Percentiles rank a stretch among this genome's conserved stretches.
phyloP scores from a whole-genome alignment of 2,888 invertebrate species.

The Digitonthophagus gazella region DNA sequence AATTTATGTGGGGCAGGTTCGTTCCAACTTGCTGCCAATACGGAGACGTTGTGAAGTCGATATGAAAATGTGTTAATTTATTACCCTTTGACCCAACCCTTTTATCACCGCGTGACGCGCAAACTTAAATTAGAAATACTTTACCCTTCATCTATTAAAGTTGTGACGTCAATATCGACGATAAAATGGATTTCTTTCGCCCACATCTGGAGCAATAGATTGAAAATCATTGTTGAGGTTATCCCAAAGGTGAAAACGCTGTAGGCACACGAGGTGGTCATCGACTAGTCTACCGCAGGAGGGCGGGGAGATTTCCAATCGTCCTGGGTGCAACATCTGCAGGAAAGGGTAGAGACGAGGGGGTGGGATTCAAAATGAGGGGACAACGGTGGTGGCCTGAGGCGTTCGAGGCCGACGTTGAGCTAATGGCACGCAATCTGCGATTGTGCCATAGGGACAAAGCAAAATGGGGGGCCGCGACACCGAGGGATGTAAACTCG shows the following conservation, averaged over 20 bases:
- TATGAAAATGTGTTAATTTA: too few relatives aligned
- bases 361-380: not conserved
- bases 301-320: not conserved
- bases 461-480: not conserved
- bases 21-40: too few relatives aligned
- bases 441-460: not conserved
- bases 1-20: too few relatives aligned
- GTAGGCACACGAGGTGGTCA: not conserved
- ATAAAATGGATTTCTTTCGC: not conserved
- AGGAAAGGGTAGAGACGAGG: not conserved
- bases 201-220: not conserved
- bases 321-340: not conserved
- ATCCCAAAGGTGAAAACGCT: not conserved
- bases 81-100: too few relatives aligned
- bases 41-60: too few relatives aligned
- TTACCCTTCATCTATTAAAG: too few relatives aligned
- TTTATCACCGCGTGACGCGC: too few relatives aligned
- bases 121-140: too few relatives aligned
- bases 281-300: not conserved
- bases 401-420: not conserved
- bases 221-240: not conserved
- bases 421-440: not conserved
- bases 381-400: not conserved
- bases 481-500: not conserved
- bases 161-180: too few relatives aligned